These are phyloP conservation scores for Chloebia gouldiae DNA, from an alignment of 2,113 vertebrate species.

Conservation along the genomic window DNA sequence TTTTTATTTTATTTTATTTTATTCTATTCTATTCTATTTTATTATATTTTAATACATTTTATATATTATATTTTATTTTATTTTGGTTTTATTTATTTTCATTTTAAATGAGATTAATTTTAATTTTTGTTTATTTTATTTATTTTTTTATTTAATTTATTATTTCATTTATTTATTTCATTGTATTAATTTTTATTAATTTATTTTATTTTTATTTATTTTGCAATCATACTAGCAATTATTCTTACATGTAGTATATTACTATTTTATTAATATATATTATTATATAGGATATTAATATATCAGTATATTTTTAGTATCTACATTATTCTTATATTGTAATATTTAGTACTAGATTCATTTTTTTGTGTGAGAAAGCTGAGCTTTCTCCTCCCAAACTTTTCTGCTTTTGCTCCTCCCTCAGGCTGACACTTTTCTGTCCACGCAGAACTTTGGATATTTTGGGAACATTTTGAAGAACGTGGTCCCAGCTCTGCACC, in stretches of 20 bases:
- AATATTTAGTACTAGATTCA: neutral
- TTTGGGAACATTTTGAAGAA: neutral
- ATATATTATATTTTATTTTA: too few species aligned
- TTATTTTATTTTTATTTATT: neutral
- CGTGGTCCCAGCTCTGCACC: neutral
- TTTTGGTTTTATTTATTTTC: neutral
- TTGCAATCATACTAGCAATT: neutral
- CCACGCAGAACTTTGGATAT: neutral
- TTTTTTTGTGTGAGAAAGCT: neutral
- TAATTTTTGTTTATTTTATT: neutral
- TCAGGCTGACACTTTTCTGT: neutral
- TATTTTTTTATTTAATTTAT: neutral
- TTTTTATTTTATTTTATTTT: neutral
- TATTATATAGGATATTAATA: neutral
- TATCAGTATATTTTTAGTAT: too few species aligned
- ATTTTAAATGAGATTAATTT: neutral
- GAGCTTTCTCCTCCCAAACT: neutral
- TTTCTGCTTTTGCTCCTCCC: neutral
- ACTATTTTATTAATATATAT: neutral
- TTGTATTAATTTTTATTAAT: neutral
- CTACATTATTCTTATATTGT: too few species aligned
- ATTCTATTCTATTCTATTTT: neutral
- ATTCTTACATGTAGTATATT: too few species aligned
- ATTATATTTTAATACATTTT: neutral
- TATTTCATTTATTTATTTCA: neutral